Conservation (phyloP, 1,140 invertebrate species). For the Wiebesia pumilae region DNA sequence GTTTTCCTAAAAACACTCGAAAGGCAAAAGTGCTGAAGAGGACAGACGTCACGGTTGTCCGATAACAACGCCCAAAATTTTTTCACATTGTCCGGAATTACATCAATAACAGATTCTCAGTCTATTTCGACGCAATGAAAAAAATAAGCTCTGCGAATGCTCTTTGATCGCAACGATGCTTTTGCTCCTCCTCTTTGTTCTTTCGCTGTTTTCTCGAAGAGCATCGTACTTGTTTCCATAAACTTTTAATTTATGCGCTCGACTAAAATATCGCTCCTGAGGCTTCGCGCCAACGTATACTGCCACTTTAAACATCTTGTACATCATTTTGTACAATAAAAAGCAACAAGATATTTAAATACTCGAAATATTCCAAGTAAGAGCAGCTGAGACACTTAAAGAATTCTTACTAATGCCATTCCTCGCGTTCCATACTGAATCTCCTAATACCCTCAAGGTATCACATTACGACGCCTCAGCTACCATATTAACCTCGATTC, state of each 20-base stretch:
- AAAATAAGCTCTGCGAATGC: too few relatives aligned
- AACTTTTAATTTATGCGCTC: not conserved
- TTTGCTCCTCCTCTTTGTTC: too few relatives aligned
- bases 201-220: not conserved
- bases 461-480: slow-evolving; percentile 16
- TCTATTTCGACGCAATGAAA: too few relatives aligned
- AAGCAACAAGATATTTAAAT: not conserved
- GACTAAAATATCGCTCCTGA: not conserved
- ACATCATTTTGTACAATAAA: not conserved
- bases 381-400: not conserved
- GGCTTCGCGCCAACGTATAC: too few relatives aligned
- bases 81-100: too few relatives aligned
- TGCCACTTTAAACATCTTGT: not conserved
- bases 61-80: too few relatives aligned
- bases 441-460: not conserved
- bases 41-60: too few relatives aligned
- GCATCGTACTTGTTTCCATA: not conserved
- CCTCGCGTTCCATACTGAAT: not conserved
- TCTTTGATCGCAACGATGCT: too few relatives aligned
- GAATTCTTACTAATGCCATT: slow-evolving; percentile 28
- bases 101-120: too few relatives aligned
- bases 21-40: too few relatives aligned
- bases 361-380: not conserved
- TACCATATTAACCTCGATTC: not conserved
- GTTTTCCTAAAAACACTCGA: too few relatives aligned